These are phyloP conservation scores for Chrysolina americana DNA, from an alignment of 2,888 invertebrate genomes.

Conservation along the genomic window DNA sequence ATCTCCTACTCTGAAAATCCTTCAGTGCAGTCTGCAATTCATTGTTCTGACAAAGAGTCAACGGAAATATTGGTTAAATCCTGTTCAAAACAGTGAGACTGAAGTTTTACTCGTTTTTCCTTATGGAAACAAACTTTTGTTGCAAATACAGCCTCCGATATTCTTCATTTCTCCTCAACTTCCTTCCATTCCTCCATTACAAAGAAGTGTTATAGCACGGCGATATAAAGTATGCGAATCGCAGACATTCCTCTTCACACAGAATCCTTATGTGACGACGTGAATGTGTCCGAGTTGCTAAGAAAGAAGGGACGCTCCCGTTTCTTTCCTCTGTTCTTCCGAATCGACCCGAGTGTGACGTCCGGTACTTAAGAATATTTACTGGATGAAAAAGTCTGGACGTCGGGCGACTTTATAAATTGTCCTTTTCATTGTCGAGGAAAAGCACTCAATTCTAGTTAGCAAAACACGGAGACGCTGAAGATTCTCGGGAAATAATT, in stretches of 20 bases:
- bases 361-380: conserved; percentile 69
- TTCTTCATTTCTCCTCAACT: neutral
- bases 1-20: too few relatives aligned
- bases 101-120: too few relatives aligned
- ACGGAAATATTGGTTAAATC: too few relatives aligned
- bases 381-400: conserved; percentile 59
- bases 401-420: conserved; percentile 56
- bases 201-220: conserved; percentile 31
- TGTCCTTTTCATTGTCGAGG: conserved; percentile 39
- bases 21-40: too few relatives aligned
- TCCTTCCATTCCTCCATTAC: conserved; percentile 11
- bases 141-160: neutral
- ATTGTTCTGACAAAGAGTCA: too few relatives aligned
- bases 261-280: conserved; percentile 55
- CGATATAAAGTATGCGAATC: conserved; percentile 38
- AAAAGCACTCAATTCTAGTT: conserved; percentile 29
- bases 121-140: too few relatives aligned
- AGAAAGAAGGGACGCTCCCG: conserved; percentile 45
- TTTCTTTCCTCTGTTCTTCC: conserved; percentile 37
- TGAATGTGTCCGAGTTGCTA: conserved; percentile 52
- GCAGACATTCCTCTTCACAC: conserved; percentile 45
- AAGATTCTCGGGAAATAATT: neutral
- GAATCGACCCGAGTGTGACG: conserved; percentile 61
- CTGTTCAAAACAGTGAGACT: too few relatives aligned
- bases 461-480: neutral